Percentiles rank a stretch among this genome's conserved stretches.
Conservation (phyloP, 2,113 vertebrate species). For the Clinocottus analis region DNA sequence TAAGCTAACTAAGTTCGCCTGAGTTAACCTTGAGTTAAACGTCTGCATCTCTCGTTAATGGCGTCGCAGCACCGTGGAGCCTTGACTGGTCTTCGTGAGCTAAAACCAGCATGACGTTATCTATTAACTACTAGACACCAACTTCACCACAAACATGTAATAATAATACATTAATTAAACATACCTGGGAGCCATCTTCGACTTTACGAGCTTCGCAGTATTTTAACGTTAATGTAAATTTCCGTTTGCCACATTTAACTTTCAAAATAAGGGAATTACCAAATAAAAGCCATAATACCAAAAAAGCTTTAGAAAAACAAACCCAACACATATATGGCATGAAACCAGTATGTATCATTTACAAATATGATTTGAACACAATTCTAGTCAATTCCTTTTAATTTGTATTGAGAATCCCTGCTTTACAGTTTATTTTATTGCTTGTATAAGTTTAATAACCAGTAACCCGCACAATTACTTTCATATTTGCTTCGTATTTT, state of each 20-base stretch:
- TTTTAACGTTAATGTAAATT: background rate
- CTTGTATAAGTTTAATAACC: background rate
- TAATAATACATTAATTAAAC: background rate
- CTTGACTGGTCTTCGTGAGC: no score
- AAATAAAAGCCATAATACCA: background rate
- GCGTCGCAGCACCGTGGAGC: background rate
- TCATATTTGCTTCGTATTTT: background rate
- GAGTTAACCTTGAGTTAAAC: no score
- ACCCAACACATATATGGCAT: background rate
- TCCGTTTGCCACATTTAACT: no score
- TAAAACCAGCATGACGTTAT: no score
- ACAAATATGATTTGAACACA: background rate
- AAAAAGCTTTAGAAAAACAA: background rate
- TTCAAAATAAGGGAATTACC: constrained; percentile 3
- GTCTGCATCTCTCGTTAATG: background rate
- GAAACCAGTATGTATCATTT: background rate
- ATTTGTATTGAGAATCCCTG: background rate
- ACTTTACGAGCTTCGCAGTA: background rate
- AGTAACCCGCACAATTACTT: background rate
- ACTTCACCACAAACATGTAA: background rate
- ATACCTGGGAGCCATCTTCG: background rate
- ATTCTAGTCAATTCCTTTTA: background rate
- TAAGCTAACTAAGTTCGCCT: no score
- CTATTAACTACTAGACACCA: no score
- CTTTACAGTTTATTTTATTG: background rate